phyloP scores from a whole-genome alignment of 1,140 invertebrate species.

The Drosophila pseudoobscura region DNA sequence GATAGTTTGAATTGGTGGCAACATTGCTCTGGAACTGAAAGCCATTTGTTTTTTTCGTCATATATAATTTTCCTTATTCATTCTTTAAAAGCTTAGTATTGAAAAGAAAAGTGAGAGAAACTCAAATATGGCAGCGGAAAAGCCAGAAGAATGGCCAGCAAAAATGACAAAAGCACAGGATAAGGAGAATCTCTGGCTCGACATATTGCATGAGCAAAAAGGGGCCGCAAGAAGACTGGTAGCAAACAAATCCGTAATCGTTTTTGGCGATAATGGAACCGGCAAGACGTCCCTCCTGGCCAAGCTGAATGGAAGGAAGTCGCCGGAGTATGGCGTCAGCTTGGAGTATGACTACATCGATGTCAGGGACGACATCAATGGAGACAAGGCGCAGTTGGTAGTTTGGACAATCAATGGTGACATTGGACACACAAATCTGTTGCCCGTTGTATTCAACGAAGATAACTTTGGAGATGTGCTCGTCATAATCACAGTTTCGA shows the following conservation, averaged over 20 bases:
- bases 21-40: too few species aligned
- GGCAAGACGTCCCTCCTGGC: conserved; percentile 99
- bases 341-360: conserved; percentile 99
- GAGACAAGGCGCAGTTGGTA: conserved; percentile 96
- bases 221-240: conserved; percentile 96
- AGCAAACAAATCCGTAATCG: conserved; percentile 95
- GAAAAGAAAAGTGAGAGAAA: too few species aligned
- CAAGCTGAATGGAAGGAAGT: conserved; percentile 95
- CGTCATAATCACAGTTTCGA: conserved; percentile 96
- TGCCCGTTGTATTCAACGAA: conserved; percentile 96
- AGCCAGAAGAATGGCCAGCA: too few species aligned
- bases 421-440: conserved; percentile 93
- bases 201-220: conserved; percentile 96
- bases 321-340: conserved; percentile 98
- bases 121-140: too few species aligned
- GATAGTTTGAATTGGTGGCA: too few species aligned
- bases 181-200: conserved; percentile 48
- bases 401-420: conserved; percentile 99
- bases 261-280: conserved; percentile 96
- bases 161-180: too few species aligned
- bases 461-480: conserved; percentile 95
- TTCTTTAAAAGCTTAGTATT: too few species aligned
- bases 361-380: conserved; percentile 98
- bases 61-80: too few species aligned
- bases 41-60: too few species aligned